Evolutionary conservation across 2,113 vertebrate genomes (phyloP), one percentile per base, ranked within the genome.

Genomic region (Dicentrarchus labrax): DNA sequence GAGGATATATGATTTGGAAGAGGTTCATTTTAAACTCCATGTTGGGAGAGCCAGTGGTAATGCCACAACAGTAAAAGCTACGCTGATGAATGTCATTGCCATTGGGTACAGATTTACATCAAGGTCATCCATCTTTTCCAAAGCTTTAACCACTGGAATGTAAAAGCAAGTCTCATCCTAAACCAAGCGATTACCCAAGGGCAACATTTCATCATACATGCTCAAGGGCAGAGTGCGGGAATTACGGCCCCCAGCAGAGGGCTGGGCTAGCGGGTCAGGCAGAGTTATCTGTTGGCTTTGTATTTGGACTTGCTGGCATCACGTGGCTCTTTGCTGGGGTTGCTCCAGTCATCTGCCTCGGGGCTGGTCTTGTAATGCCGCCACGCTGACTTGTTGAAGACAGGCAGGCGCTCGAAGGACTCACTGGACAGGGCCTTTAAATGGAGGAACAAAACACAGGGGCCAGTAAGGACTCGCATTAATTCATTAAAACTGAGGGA

Each of bases 301-400:
- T 98, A 99, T 91, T 97, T 98, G 87, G 98, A 98, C 92, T 94
- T 94, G 93, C 93, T 94, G 88, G 98, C 96, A 88, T 99, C 97
- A 8, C 97, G 96, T 0, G 98, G 98, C 91, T 98, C 98, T 51
- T 96, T 97, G 96, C 98, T 99, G 69, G 98, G 98, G 94, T 98
- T 99, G 94, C 98, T 99, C 98, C 98, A 99, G 92, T 99, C 98
- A 48, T 99, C 98, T 7, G 98, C 98, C 94, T 99, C 98, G 0
- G 98, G 96, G 47, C 96, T 97, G 76, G 96, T 97, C 95, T 97
- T 97, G 92, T 99, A 99, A 93, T 99, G 98, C 54, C 98, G 94
- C 98, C 97, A 99, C 0, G 97, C 97, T 3, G 98, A 99, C 92
- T 98, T 99, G 95, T 99, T 99, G 95, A 99, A 99, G 84, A 99